A percentile compares a stretch with the other conserved stretches of the same genome.
Conservation (phyloP, 2,113 vertebrate species). For the Blennius ocellaris region DNA sequence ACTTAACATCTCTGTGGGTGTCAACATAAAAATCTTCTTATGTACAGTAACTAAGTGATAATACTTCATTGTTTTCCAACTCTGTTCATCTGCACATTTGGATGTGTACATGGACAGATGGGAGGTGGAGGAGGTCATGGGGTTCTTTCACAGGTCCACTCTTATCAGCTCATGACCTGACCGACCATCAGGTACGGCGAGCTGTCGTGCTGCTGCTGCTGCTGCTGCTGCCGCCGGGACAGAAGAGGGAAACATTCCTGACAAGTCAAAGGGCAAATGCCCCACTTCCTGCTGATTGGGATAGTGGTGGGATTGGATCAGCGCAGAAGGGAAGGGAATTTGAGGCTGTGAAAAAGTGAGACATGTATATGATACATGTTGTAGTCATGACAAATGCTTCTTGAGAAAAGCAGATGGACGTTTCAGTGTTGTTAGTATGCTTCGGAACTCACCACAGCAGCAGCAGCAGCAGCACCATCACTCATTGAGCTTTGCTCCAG, state of each 20-base stretch:
- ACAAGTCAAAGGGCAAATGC: conserved; percentile 68
- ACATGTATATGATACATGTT: not conserved
- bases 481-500: not conserved
- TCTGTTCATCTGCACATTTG: no score
- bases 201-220: conserved; percentile 11
- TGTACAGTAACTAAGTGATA: no score
- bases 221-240: conserved; percentile 34
- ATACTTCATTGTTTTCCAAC: no score
- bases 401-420: not conserved
- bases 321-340: conserved; percentile 24
- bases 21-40: no score
- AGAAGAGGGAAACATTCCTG: conserved; percentile 64
- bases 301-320: conserved; percentile 37
- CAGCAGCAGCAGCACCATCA: conserved; percentile 20
- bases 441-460: conserved; percentile 19
- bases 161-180: conserved; percentile 51
- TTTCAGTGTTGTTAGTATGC: not conserved
- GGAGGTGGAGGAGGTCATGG: conserved; percentile 9
- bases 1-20: no score
- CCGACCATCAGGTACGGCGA: conserved; percentile 4
- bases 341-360: not conserved
- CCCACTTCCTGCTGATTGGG: conserved; percentile 65
- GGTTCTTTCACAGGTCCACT: conserved; percentile 37
- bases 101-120: conserved; percentile 3
- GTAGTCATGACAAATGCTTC: no score